These are phyloP conservation scores for Sebastes iracundus DNA, from an alignment of 2,797 vertebrate genomes.

Conservation along the genomic window DNA sequence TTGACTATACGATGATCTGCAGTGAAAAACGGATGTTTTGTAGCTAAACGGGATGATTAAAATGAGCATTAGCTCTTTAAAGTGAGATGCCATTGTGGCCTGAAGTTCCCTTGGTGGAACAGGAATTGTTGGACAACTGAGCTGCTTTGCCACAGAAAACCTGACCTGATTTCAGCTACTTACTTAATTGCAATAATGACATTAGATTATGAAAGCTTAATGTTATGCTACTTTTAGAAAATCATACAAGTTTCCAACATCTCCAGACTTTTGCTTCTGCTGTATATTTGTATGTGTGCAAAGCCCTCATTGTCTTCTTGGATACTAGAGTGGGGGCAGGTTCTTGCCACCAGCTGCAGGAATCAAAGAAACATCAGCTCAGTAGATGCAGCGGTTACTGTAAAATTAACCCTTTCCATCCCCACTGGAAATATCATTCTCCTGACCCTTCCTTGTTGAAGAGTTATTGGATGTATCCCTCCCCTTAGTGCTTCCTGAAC, in stretches of 20 bases:
- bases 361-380: constrained; percentile 29
- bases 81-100: neutral
- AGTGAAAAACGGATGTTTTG: neutral
- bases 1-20: neutral
- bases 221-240: neutral
- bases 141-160: neutral
- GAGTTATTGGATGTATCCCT: constrained; percentile 5
- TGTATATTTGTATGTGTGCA: neutral
- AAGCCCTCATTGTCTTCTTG: constrained; percentile 18
- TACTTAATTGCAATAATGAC: neutral
- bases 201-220: neutral
- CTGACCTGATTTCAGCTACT: neutral
- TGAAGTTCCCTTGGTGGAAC: neutral
- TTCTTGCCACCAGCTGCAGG: constrained; percentile 33
- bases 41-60: neutral
- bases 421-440: constrained; percentile 4
- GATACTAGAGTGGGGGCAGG: neutral
- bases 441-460: neutral
- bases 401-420: constrained; percentile 47
- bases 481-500: constrained; percentile 44
- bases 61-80: neutral
- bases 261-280: neutral
- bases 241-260: neutral
- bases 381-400: constrained; percentile 14
- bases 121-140: neutral